Evolutionary conservation across 1,140 invertebrate species (phyloP).

Genomic region (Drosophila orena): DNA sequence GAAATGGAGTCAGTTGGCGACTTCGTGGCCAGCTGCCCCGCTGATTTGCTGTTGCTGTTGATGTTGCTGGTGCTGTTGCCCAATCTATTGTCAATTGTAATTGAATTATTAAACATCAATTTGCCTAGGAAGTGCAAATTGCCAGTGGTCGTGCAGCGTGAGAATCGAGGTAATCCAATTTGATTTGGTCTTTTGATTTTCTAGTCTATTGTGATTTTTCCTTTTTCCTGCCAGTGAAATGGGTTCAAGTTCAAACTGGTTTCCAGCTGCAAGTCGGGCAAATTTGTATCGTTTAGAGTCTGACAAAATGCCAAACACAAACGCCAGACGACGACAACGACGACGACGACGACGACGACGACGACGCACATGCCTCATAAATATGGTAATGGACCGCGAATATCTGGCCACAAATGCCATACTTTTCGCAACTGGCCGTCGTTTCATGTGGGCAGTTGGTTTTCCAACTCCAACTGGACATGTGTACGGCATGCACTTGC

Average conservation of each 20-base stretch:
- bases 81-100: constrained; percentile 59
- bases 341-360: constrained; percentile 16
- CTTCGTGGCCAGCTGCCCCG: constrained; percentile 49
- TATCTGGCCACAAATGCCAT: constrained; percentile 67
- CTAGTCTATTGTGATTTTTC: neutral
- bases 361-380: constrained; percentile 61
- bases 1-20: constrained; percentile 70
- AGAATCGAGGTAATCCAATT: constrained; percentile 42
- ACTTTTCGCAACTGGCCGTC: constrained; percentile 65
- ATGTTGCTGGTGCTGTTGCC: constrained; percentile 37
- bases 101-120: constrained; percentile 78
- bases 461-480: constrained; percentile 52
- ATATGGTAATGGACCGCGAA: constrained; percentile 69
- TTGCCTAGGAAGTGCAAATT: constrained; percentile 79
- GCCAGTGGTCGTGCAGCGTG: constrained; percentile 54
- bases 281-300: constrained; percentile 75
- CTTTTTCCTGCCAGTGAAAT: constrained; percentile 68
- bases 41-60: neutral
- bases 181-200: neutral
- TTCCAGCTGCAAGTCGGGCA: constrained; percentile 35
- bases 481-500: constrained; percentile 78
- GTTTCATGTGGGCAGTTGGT: constrained; percentile 62
- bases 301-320: constrained; percentile 74
- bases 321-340: constrained; percentile 25
- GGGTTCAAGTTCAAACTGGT: constrained; percentile 76